These are phyloP conservation scores for Bactericera cockerelli DNA, from an alignment of 1,140 invertebrate species.

Conservation along the genomic window DNA sequence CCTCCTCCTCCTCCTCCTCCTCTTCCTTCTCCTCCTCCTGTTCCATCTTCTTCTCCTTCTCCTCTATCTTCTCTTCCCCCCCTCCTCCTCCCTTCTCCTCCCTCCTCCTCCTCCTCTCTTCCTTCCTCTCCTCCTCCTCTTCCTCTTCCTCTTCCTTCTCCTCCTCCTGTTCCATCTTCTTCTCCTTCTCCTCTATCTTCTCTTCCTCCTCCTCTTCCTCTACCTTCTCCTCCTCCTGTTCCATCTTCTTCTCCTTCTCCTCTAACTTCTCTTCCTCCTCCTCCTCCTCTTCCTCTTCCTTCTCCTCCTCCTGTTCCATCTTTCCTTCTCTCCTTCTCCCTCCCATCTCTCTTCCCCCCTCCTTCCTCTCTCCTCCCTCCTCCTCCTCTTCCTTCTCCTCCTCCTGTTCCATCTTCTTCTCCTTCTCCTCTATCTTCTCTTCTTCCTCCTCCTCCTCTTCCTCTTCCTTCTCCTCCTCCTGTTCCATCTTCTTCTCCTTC, in stretches of 20 bases:
- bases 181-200: neutral
- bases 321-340: neutral
- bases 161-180: neutral
- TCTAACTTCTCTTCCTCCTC: too few relatives aligned
- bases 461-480: neutral
- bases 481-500: neutral
- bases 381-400: neutral
- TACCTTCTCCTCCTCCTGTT: neutral
- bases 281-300: neutral
- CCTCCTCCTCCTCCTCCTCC: neutral
- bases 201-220: neutral
- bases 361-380: neutral
- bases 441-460: neutral
- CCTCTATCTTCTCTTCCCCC: neutral
- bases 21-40: neutral
- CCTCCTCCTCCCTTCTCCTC: neutral
- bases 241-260: slow-evolving; percentile 1
- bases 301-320: too few relatives aligned
- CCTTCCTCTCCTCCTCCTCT: neutral
- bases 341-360: neutral
- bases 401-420: neutral
- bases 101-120: neutral
- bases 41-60: slow-evolving; percentile 1
- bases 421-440: neutral
- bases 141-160: neutral